A percentile compares a stretch with the other conserved stretches of the same genome.
These are phyloP conservation scores for Gadopsis marmoratus DNA, from an alignment of 2,797 vertebrate genomes.

Conservation along the genomic window DNA sequence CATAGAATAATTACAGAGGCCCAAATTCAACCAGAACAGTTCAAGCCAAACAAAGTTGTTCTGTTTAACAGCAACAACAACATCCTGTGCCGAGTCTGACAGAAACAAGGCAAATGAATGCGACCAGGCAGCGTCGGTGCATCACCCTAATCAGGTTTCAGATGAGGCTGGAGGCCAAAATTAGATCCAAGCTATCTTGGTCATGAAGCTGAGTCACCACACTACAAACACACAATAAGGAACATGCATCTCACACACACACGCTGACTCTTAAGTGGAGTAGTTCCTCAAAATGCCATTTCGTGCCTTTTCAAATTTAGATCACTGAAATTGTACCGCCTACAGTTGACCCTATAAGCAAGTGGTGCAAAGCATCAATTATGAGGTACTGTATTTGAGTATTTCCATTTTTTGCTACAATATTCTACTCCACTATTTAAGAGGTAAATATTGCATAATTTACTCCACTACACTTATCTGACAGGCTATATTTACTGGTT, in stretches of 20 bases:
- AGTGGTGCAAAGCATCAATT: too few species aligned
- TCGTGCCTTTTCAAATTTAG: conserved; percentile 31
- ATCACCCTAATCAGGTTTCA: conserved; percentile 70
- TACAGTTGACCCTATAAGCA: too few species aligned
- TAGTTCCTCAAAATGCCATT: conserved; percentile 13
- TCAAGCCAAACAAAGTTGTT: conserved; percentile 37
- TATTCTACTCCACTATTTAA: background rate
- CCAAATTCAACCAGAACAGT: conserved; percentile 40
- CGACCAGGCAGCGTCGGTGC: conserved; percentile 64
- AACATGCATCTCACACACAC: conserved; percentile 22
- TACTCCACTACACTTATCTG: background rate
- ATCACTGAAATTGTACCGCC: background rate
- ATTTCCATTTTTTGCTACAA: background rate
- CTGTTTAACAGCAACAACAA: conserved; percentile 50
- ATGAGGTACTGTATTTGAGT: background rate
- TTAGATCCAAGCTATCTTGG: conserved; percentile 68
- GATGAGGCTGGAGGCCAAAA: conserved; percentile 61
- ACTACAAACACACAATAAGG: conserved; percentile 46
- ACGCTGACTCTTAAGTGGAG: conserved; percentile 39
- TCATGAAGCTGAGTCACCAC: conserved; percentile 72
- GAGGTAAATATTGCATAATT: background rate
- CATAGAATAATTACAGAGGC: conserved; percentile 30
- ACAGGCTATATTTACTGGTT: background rate
- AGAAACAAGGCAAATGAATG: conserved; percentile 73
- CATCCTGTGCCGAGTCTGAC: conserved; percentile 63